Percentiles rank a stretch among this genome's conserved stretches.
phyloP scores from a whole-genome alignment of 1,140 invertebrate genomes.

The Cyphomyrmex costatus region DNA sequence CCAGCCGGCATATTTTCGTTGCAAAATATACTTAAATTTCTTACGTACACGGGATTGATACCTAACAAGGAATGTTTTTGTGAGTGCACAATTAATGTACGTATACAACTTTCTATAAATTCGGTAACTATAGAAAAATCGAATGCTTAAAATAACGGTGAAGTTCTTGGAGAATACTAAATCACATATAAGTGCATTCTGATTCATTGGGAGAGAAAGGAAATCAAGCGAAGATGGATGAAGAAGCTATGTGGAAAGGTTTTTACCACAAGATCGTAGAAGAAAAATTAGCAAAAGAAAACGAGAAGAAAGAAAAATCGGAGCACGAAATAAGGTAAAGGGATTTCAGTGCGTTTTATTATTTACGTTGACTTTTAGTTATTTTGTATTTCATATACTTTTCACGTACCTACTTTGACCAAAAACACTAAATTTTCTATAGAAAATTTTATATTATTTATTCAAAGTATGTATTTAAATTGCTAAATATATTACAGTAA shows the following conservation, averaged over 20 bases:
- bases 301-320: slow-evolving; percentile 87
- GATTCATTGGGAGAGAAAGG: slow-evolving; percentile 38
- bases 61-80: slow-evolving; percentile 2
- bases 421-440: background rate
- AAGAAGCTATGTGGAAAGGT: slow-evolving; percentile 91
- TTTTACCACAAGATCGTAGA: slow-evolving; percentile 90
- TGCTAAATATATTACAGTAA: background rate
- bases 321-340: slow-evolving; percentile 89
- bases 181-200: background rate
- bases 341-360: background rate
- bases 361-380: background rate
- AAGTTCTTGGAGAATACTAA: background rate
- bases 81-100: slow-evolving; percentile 15
- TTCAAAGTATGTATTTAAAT: background rate
- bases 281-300: slow-evolving; percentile 88
- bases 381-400: background rate
- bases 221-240: slow-evolving; percentile 84
- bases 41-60: background rate
- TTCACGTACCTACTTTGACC: too few relatives aligned
- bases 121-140: background rate
- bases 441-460: background rate
- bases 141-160: background rate
- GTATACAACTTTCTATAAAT: background rate
- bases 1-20: slow-evolving; percentile 64
- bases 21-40: slow-evolving; percentile 16